Evolutionary conservation across 2,888 invertebrate species (phyloP).

Genomic region (Ecliptopera silaceata): DNA sequence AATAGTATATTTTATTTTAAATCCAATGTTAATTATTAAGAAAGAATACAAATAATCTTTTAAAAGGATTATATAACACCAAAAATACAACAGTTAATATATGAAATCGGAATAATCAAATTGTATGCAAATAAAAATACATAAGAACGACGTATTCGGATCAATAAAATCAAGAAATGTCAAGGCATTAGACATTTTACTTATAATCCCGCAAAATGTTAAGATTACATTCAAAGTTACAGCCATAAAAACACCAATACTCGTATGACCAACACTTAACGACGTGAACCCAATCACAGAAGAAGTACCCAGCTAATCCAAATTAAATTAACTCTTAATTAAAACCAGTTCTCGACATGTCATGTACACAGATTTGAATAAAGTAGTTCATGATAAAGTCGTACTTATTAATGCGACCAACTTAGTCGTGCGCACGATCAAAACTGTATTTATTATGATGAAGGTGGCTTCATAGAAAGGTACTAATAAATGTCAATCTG

Average conservation of each 20-base stretch:
- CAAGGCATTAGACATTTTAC: neutral
- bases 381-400: conserved; percentile 36
- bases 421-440: conserved; percentile 19
- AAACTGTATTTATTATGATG: conserved; percentile 13
- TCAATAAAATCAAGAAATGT: neutral
- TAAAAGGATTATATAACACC: too few relatives aligned
- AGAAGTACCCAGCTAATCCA: conserved; percentile 34
- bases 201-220: neutral
- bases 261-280: conserved; percentile 18
- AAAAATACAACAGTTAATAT: neutral
- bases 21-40: too few relatives aligned
- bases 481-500: conserved; percentile 21
- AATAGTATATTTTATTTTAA: neutral
- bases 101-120: neutral
- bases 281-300: conserved; percentile 30
- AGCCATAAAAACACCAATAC: conserved; percentile 18
- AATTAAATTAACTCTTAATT: conserved; percentile 40
- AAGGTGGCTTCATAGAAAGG: conserved; percentile 13
- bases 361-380: conserved; percentile 36
- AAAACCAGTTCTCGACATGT: conserved; percentile 34
- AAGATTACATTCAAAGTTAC: conserved; percentile 7
- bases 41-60: too few relatives aligned
- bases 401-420: conserved; percentile 23
- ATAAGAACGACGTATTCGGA: neutral
- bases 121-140: neutral